phyloP scores from a whole-genome alignment of 2,113 vertebrate genomes.

The Meriones unguiculatus region DNA sequence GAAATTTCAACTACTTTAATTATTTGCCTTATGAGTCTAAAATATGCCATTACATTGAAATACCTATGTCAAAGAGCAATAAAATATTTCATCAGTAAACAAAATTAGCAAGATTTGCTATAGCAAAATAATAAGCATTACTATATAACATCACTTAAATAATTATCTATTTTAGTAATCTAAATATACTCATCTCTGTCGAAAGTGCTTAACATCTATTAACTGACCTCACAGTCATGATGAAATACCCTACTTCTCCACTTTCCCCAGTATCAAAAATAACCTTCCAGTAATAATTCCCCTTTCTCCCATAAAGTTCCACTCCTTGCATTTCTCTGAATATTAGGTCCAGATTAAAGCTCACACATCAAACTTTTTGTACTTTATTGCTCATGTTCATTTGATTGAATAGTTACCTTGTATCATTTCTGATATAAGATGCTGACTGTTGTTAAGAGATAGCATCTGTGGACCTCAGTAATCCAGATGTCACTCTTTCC shows the following conservation, averaged over 20 bases:
- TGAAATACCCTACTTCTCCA: background rate
- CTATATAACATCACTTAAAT: constrained; percentile 2
- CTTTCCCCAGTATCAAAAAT: constrained; percentile 14
- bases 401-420: background rate
- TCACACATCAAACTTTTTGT: background rate
- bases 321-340: background rate
- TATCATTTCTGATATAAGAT: background rate
- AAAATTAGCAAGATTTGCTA: background rate
- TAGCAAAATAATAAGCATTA: background rate
- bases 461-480: background rate
- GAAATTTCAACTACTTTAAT: background rate
- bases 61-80: background rate
- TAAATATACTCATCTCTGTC: background rate
- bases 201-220: constrained; percentile 15
- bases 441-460: background rate
- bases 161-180: background rate
- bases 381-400: background rate
- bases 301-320: background rate
- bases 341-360: background rate
- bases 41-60: background rate
- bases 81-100: background rate
- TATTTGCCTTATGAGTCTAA: background rate
- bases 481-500: background rate
- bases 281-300: background rate
- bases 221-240: background rate